Evolutionary conservation across 2,797 vertebrate species (phyloP), one percentile per base, ranked within the genome.

Genomic region (Clarias pachynema): DNA sequence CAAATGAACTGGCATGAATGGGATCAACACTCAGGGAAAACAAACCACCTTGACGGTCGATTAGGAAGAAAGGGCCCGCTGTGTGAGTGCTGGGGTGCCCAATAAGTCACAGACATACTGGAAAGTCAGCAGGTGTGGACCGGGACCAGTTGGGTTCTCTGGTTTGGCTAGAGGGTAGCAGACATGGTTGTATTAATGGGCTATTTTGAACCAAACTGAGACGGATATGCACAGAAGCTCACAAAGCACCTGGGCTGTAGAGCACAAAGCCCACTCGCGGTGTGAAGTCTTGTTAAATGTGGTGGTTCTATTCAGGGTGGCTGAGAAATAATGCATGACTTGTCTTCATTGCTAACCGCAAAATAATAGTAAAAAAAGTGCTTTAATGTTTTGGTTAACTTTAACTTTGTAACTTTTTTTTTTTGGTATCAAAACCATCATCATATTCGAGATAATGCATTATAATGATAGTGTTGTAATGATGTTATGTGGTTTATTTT

Each of bases 1-100:
- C 94, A 94, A 94, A 96, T 95, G 92, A 95, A 89, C 91, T 16
- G 79, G 66, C 53, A 91, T 94, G 94, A 95, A 95, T 93, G 87
- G 93, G 92, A 91, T 91, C 91, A 92, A 94, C 92, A 91, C 93
- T 93, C 87, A 62, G 91, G 90, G 90, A 91, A 93, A 93, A 86
- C 93, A 79, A 86, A 84, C 84, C 89, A 93, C 91, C 91, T 93
- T 90, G 90, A 90, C 91, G 79, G 89, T 83, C 83, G 78, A 84
- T 86, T 81, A 34, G 57, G 82, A 82, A 82, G 86, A 88, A 84
- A 83, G 86, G 82, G 81, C 84, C 77, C 74, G 86, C 89, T 90
- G 89, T 89, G 87, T 89, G 87, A 85, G 79, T 62, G 85, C 60
- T 73, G 87, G 84, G 81, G 59, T 86, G 89, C 90, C 85, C 78